Percentiles rank a stretch among this genome's conserved stretches.
These are phyloP conservation scores for Pelobates cultripes DNA, from an alignment of 2,797 vertebrate species.

Conservation along the genomic window DNA sequence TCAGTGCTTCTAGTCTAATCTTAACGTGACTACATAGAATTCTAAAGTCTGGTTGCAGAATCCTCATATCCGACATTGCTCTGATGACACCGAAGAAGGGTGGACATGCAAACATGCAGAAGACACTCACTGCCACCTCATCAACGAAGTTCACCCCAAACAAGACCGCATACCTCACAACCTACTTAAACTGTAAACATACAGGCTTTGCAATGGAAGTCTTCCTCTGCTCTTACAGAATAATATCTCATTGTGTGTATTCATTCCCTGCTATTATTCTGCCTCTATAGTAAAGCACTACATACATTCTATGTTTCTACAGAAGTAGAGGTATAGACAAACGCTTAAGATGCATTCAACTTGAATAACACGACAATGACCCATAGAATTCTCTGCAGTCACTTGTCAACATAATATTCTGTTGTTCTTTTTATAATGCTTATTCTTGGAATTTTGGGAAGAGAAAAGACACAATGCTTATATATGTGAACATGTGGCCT, in stretches of 20 bases:
- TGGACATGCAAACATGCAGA: no score
- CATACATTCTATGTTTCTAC: neutral
- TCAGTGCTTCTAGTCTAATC: no score
- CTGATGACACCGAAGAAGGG: no score
- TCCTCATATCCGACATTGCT: no score
- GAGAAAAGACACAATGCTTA: neutral
- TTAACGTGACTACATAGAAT: no score
- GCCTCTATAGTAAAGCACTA: neutral
- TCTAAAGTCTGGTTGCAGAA: no score
- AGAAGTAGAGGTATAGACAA: neutral
- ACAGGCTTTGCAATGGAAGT: neutral
- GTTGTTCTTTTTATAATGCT: neutral
- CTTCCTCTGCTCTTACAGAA: neutral
- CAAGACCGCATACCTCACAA: no score
- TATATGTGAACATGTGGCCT: neutral
- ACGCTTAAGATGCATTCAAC: neutral
- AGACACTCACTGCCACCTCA: no score
- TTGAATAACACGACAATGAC: neutral
- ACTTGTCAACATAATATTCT: neutral
- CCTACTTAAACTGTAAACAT: neutral
- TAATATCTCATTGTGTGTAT: neutral
- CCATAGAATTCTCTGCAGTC: neutral
- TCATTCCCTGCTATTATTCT: neutral
- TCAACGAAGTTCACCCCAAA: no score
- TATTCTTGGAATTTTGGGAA: neutral